Base-by-base conservation (phyloP, 35 echinoderm and acorn worm genomes). In the Amphiura filiformis region DNA sequence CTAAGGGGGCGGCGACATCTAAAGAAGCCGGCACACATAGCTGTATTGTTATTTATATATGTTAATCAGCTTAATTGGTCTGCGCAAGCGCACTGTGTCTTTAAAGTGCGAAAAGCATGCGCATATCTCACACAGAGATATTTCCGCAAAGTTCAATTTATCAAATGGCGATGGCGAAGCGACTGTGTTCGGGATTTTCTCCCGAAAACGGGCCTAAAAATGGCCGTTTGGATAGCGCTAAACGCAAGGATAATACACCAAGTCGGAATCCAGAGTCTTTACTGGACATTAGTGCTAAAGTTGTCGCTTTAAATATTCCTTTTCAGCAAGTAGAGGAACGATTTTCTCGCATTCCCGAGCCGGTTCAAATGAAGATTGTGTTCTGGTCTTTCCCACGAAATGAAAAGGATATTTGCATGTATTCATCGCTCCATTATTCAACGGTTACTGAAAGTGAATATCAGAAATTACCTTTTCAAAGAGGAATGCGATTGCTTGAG, bases 401-500 rank as follows among this genome's bases (percentile, higher is more conserved):
- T 90, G 96, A 99, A 39, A 99, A 99, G 90, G 96, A 99, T 87
- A 99, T 99, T 83, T 99, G 96, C 85, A 99, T 99, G 96, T 99
- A 99, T 90, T 99, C 96, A 81, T 99, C 96, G 20, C 88, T 99
- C 35, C 93, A 99, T 81, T 90, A 99, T 91, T 92, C 93, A 33
- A 91, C 93, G 17, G 96, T 99, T 81, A 92, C 86, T 57, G 96
- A 99, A 87, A 94, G 96, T 84, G 96, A 99, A 94, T 99, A 94
- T 94, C 93, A 99, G 83, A 99, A 99, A 87, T 92, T 99, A 87
- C 96, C 96, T 80, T 99, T 99, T 84, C 96, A 99, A 82, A 89
- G 96, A 92, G 96, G 96, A 92, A 87, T 99, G 15, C 92, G 91
- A 92, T 84, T 99, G 39, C 78, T 99, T 76, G 96, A 99, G 90